Evolutionary conservation across 2,113 vertebrate species (phyloP).

Genomic region (Elachura formosa): DNA sequence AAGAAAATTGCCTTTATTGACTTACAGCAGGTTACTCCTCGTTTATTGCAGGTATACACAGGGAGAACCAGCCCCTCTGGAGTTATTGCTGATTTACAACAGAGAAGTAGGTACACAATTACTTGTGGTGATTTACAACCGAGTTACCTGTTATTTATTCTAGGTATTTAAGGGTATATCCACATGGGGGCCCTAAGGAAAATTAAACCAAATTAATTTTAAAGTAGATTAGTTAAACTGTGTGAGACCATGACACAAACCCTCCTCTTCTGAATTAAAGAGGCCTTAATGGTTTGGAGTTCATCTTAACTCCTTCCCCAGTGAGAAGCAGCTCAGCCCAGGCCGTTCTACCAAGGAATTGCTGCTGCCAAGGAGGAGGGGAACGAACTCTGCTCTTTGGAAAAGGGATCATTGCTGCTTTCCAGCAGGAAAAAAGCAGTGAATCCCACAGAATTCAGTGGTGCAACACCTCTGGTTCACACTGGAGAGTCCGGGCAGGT

Average conservation of each 20-base stretch:
- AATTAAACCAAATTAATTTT: slow-evolving; percentile 64
- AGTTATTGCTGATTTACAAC: slow-evolving; percentile 46
- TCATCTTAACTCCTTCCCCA: neutral
- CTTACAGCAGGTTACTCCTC: slow-evolving; percentile 29
- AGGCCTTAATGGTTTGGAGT: neutral
- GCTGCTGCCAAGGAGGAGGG: neutral
- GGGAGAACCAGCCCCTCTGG: slow-evolving; percentile 30
- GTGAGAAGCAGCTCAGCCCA: neutral
- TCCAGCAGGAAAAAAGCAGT: rapidly evolving
- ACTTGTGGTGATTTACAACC: slow-evolving; percentile 47
- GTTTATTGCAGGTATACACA: slow-evolving; percentile 6
- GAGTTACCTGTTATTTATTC: slow-evolving; percentile 43
- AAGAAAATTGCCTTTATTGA: slow-evolving; percentile 51
- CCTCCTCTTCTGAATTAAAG: neutral
- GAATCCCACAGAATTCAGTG: neutral
- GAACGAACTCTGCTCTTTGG: neutral
- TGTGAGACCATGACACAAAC: slow-evolving; percentile 27
- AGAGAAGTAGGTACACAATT: slow-evolving; percentile 43
- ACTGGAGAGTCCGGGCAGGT: neutral
- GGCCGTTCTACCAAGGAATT: neutral
- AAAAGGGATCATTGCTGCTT: neutral
- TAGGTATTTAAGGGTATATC: slow-evolving; percentile 42
- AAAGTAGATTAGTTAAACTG: slow-evolving; percentile 53
- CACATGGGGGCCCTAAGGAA: slow-evolving; percentile 47
- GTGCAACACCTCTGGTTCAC: neutral